Percentiles rank a stretch among this genome's conserved stretches.
Evolutionary conservation across 2,797 vertebrate genomes (phyloP).

Genomic region (Malacoraja senta): DNA sequence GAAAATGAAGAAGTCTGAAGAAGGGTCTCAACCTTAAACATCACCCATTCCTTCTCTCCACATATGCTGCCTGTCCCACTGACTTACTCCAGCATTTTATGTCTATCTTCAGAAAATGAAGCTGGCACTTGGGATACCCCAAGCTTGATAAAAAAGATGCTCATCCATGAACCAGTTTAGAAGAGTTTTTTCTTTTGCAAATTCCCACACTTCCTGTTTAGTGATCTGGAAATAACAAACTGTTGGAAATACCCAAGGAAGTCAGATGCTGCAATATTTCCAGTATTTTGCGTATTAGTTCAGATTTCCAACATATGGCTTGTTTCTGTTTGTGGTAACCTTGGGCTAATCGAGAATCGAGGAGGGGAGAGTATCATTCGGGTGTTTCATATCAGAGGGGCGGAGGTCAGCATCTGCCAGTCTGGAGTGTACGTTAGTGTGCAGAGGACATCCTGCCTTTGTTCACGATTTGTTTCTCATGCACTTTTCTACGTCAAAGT

Average conservation of each 20-base stretch:
- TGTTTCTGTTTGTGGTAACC: background rate
- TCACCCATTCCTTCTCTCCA: no score
- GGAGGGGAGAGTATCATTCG: background rate
- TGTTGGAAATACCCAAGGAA: no score
- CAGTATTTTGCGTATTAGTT: no score
- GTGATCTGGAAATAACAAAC: no score
- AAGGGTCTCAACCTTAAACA: no score
- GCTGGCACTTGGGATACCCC: background rate
- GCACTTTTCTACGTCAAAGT: background rate
- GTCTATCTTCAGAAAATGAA: background rate
- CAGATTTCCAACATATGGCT: no score
- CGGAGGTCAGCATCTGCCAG: background rate
- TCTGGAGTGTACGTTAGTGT: background rate
- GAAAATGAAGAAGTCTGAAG: background rate
- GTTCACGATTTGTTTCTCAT: background rate
- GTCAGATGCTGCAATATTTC: no score
- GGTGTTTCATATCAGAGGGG: background rate
- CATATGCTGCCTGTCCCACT: no score
- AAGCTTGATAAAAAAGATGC: background rate
- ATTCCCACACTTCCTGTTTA: no score
- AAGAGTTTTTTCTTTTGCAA: no score
- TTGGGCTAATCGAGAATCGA: background rate
- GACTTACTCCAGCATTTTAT: no score
- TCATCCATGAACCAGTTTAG: no score
- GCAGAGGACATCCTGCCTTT: conserved; percentile 19